Base-by-base conservation (phyloP, 2,113 vertebrate genomes). In the Hippocampus guttulatus region DNA sequence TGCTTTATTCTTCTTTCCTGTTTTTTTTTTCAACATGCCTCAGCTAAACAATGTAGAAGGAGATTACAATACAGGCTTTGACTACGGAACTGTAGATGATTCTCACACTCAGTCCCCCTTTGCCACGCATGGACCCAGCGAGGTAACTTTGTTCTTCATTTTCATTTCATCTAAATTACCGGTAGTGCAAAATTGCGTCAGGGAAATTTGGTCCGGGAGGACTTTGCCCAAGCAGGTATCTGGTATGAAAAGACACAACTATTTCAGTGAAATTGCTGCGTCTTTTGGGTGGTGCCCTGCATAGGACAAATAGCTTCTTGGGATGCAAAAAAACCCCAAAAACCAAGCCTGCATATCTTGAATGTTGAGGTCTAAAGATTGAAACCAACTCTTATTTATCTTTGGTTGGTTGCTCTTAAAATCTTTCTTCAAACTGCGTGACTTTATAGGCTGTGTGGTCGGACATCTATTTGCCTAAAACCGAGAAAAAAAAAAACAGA, bases 21-120 rank as follows among this genome's bases (percentile, higher is more conserved):
- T 38, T 38, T 83, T 92, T 87, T 89, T 83, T 92, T 87, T 81
- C 89, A 87, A 83, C 85, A 79, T 87, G 76, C 84, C 90, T 85
- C 89, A 99, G 97, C 93, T 91, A 87, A 98, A 97, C 67, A 80
- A 91, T 89, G 88, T 98, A 87, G 95, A 97, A 85, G 33, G 33
- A 38, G 95, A 95, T 78, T 95, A 95, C 85, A 94, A 94, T 90
- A 95, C 87, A 91, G 90, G 87, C 80, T 84, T 78, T 92, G 92
- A 95, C 90, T 98, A 96, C 82, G 95, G 92, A 88, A 95, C 93
- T 73, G 75, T 93, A 91, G 93, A 91, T 78, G 89, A 81, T 82
- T 90, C 92, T 74, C 95, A 96, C 69, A 96, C 94, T 85, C 92
- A 92, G 84, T 86, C 93, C 82, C 93, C 96, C 23, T 88, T 81